Evolutionary conservation across 2,797 vertebrate species (phyloP).

Genomic region (Sylvilagus floridanus): DNA sequence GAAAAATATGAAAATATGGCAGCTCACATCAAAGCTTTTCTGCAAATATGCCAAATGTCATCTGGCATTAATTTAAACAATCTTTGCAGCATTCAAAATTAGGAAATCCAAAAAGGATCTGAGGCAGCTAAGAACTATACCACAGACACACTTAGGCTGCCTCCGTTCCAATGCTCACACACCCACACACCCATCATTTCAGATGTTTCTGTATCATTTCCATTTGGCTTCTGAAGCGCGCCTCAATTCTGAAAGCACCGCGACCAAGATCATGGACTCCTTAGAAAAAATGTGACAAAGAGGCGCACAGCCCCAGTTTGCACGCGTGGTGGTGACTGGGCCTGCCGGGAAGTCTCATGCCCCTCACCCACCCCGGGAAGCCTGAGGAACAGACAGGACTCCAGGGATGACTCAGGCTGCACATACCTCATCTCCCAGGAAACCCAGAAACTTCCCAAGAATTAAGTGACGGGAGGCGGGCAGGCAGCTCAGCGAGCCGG

Average conservation of each 20-base stretch:
- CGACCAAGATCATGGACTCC: background rate
- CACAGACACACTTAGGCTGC: background rate
- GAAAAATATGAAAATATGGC: conserved; percentile 38
- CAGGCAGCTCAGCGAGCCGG: conserved; percentile 72
- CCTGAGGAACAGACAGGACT: conserved; percentile 85
- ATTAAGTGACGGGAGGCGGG: conserved; percentile 85
- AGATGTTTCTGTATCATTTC: background rate
- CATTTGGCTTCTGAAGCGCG: background rate
- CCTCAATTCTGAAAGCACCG: conserved; percentile 50
- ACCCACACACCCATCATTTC: background rate
- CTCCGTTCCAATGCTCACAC: background rate
- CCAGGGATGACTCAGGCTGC: conserved; percentile 83
- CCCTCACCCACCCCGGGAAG: conserved; percentile 85
- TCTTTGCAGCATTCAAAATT: background rate
- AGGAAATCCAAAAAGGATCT: conserved; percentile 1
- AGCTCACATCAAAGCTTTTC: background rate
- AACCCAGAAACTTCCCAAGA: conserved; percentile 89
- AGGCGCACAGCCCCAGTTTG: conserved; percentile 63
- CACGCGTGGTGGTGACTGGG: conserved; percentile 75
- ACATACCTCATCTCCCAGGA: conserved; percentile 88
- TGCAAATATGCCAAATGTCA: background rate
- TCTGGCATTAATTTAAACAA: background rate
- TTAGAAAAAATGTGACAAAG: background rate
- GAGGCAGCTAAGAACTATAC: background rate
- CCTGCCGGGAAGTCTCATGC: conserved; percentile 86